Evolutionary conservation across 2,888 invertebrate species (phyloP), one percentile per base, ranked within the genome.

Genomic region (Sphecodes monilicornis): DNA sequence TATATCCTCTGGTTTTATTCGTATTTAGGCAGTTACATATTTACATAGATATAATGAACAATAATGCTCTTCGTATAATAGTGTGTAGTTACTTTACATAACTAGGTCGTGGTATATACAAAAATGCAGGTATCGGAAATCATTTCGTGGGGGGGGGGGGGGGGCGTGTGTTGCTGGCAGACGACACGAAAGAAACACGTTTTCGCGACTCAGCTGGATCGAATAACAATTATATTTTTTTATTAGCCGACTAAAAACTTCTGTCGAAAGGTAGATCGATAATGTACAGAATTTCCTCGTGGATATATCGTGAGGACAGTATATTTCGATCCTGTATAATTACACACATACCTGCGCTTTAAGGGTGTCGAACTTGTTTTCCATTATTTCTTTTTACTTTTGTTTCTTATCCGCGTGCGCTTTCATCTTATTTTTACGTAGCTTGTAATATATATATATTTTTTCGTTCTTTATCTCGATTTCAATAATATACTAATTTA

Each of bases 21-120:
- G 90, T 92, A 90, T 90, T 92, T 93, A 94, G 93, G 94, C 94
- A 94, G 93, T 94, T 94, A 94, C 92, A 93, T 94, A 94, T 94
- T 90, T 94, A 94, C 94, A 94, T 93, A 93, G 92, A 94, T 92
- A 91, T 92, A 92, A 91, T 93, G 91, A 94, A 93, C 92, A 93
- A 85, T 93, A 90, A 92, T 92, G 90, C 90, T 90, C 87, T 88
- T 84, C 74, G 74, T 83, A 90, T 75, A 85, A 84, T 90, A 87
- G 83, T 85, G 84, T 86, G 79, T 79, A 86, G 74, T 80, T 76
- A 85, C 74, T 90, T 91, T 91, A 86, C 85, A 88, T 87, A 90
- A 87, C 83, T 90, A 88, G 86, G 89, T 90, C 75, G 86, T 91
- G 90, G 80, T 92, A 92, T 92, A 88, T 92, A 92, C 92, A 92